Base-by-base conservation (phyloP, 1,140 invertebrate genomes). In the Drosophila mauritiana region DNA sequence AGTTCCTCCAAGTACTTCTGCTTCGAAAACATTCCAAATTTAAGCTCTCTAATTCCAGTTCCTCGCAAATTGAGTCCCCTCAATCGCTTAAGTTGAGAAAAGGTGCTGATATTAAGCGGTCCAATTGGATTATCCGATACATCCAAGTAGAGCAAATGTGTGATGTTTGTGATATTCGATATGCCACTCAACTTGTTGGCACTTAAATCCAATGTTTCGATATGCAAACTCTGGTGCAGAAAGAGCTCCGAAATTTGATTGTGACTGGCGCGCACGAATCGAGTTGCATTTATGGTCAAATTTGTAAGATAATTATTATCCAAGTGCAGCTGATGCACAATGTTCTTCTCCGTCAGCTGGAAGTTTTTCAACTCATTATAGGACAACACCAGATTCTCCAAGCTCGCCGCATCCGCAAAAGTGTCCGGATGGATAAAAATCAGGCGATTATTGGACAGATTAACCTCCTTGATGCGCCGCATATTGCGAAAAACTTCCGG, bases 1-100 rank as follows among this genome's bases (percentile, higher is more conserved):
- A 92, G 72, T n/a, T 65, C 75, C 52, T 92, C 91, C 6, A 92
- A 53, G 39, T 73, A 73, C 17, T 65, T 79, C 25, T 89, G 83
- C 42, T 92, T 91, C 10, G 91, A 91, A 67, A 92, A 90, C 82
- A 92, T 92, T 27, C 91, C 91, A 13, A 90, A 92, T 3, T 79
- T 78, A 0, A 92, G 63, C 17, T 78, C 54, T 0, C 40, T 64
- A 6, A 92, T 67, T 2, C 89, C 83, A n/a, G 62, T 91, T 1
- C 64, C 61, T 5, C 85, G 63, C 6, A 92, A 52, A 46, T 84
- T 78, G 0, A 92, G 56, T 25, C 78, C 73, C 0, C 88, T 53
- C 0, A 92, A 54, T 0, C 80, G 53, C 34, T 89, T 91, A 11
- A 92, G 52, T 46, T 89, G 76, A n/a, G 78, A 77, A 8, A 92